phyloP scores from a whole-genome alignment of 2,797 vertebrate genomes.

The Heteromormyrus szaboi region DNA sequence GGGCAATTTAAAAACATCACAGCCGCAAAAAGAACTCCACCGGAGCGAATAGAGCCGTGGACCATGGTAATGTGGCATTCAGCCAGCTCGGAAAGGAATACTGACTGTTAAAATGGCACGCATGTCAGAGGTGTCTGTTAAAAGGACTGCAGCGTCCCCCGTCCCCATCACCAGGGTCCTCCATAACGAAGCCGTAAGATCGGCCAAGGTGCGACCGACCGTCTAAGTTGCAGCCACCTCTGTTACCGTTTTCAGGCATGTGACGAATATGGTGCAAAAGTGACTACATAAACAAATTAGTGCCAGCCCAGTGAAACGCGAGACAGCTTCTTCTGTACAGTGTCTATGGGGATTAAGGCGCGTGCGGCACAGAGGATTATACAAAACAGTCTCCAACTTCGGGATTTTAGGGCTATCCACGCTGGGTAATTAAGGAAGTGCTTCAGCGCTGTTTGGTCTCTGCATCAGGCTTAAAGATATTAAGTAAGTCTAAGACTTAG shows the following conservation, averaged over 20 bases:
- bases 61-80: background rate
- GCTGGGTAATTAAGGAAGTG: conserved; percentile 41
- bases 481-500: conserved; percentile 10
- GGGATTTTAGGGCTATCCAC: conserved; percentile 26
- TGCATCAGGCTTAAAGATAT: conserved; percentile 18
- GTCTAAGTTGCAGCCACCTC: background rate
- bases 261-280: background rate
- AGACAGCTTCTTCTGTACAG: background rate
- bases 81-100: background rate
- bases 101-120: background rate
- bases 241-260: background rate
- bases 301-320: background rate
- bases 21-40: background rate
- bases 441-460: conserved; percentile 31
- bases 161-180: background rate
- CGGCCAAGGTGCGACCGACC: background rate
- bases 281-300: background rate
- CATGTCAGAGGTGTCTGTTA: background rate
- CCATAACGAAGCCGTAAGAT: background rate
- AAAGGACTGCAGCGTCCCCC: background rate
- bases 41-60: background rate
- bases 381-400: background rate
- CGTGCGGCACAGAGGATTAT: background rate
- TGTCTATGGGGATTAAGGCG: background rate
- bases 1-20: background rate